These are phyloP conservation scores for Melanotaenia pygmaea DNA, from an alignment of 2,797 vertebrate species.

Conservation along the genomic window DNA sequence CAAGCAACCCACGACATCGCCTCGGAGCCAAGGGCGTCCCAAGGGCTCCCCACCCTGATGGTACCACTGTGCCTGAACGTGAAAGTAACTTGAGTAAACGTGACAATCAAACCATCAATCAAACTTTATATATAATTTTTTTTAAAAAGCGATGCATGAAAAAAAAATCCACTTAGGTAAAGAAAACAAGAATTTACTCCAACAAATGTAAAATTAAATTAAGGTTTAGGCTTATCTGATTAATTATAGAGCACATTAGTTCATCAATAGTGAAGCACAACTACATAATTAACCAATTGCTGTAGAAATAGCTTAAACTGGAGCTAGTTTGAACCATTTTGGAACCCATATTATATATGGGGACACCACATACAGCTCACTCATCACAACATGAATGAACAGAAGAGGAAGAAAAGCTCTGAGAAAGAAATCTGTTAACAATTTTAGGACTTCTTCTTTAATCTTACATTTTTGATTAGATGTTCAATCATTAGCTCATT, in stretches of 20 bases:
- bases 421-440: neutral
- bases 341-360: neutral
- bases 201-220: neutral
- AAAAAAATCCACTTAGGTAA: neutral
- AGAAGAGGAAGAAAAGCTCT: neutral
- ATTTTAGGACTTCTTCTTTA: neutral
- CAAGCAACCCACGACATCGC: slow-evolving; percentile 93
- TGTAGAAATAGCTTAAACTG: neutral
- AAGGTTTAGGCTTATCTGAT: neutral
- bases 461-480: neutral
- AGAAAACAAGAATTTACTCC: neutral
- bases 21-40: slow-evolving; percentile 89
- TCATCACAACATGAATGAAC: neutral
- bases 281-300: neutral
- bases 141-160: neutral
- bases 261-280: neutral
- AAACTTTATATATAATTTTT: too few species aligned
- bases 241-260: neutral
- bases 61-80: slow-evolving; percentile 89
- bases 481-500: neutral
- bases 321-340: neutral
- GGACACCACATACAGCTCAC: neutral
- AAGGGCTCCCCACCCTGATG: slow-evolving; percentile 91
- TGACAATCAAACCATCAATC: neutral
- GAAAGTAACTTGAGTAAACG: neutral